phyloP scores from a whole-genome alignment of 1,140 invertebrate species.

The Leptestheria dahalacensis region DNA sequence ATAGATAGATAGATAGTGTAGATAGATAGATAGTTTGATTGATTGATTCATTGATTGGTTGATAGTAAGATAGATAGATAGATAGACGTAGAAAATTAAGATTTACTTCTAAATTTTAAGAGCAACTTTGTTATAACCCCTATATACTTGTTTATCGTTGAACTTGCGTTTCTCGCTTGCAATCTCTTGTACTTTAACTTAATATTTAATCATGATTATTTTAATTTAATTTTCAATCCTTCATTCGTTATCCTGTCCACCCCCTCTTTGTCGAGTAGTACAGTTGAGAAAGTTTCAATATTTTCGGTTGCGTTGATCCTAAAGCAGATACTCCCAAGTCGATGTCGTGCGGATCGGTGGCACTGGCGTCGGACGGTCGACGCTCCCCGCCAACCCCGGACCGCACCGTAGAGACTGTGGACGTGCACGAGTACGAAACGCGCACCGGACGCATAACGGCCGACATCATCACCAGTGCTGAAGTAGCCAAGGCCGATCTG shows the following conservation, averaged over 20 bases:
- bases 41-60: too few relatives aligned
- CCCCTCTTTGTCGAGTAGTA: background rate
- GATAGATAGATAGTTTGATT: too few relatives aligned
- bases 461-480: background rate
- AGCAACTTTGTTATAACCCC: too few relatives aligned
- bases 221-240: too few relatives aligned
- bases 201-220: too few relatives aligned
- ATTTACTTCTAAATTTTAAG: too few relatives aligned
- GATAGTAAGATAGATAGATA: too few relatives aligned
- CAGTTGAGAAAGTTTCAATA: background rate
- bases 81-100: too few relatives aligned
- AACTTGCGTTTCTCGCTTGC: too few relatives aligned
- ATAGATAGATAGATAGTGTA: too few relatives aligned
- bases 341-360: conserved; percentile 4
- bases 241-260: background rate
- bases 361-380: background rate
- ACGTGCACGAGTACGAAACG: conserved; percentile 10
- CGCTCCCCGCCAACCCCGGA: conserved; percentile 5
- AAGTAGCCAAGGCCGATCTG: background rate
- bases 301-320: background rate
- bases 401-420: conserved; percentile 11
- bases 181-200: too few relatives aligned
- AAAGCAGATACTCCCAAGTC: background rate
- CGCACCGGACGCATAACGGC: background rate
- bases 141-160: too few relatives aligned